Base-by-base conservation (phyloP, 2,888 invertebrate genomes). In the Epinotia bilunana region DNA sequence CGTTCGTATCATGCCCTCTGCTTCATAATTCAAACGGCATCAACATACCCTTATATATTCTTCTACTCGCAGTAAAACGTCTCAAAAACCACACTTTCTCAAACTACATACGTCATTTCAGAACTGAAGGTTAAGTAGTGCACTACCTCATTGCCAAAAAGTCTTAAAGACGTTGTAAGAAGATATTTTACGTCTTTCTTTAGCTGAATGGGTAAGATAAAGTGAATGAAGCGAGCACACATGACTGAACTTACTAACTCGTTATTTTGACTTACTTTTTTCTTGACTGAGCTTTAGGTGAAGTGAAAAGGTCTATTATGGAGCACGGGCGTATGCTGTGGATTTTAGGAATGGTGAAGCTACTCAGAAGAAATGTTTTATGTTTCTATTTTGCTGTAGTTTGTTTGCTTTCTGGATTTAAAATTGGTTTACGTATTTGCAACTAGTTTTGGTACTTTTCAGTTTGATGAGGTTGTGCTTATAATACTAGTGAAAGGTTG, bases 261-360 rank as follows among this genome's bases (percentile, higher is more conserved):
- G 68, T 68, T 68, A 68, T 68, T 58, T 58, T 58, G 57, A 58
- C 68, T 68, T 68, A 68, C 23, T 57, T 68, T 68, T 68, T 68
- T 68, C 68, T 68, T 46, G 57, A 68, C 43, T 57, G 58, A 28
- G 67, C 57, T 33, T 68, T 57, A 20, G 43, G 43, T 57, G 68
- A 58, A 68, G 58, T 68, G 68, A 68, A 68, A 68, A 58, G 68
- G 68, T 68, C 58, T 68, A 68, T 68, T 68, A 68, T 58, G 68
- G 43, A 68, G 43, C 57, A 18, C 16, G 20, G 57, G 39, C 16
- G 39, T 39, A 28, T 67, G 58, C 3, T 43, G 28, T n/a, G 28
- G 43, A 16, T 16, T 67, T 67, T n/a, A 18, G 20, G 33, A 67
- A 65, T 33, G 18, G 18, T 18, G 65, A 12, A 13, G 16, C 3